Evolutionary conservation across 2,888 invertebrate genomes (phyloP), one percentile per base, ranked within the genome.

Genomic region (Lucinisca nassula): DNA sequence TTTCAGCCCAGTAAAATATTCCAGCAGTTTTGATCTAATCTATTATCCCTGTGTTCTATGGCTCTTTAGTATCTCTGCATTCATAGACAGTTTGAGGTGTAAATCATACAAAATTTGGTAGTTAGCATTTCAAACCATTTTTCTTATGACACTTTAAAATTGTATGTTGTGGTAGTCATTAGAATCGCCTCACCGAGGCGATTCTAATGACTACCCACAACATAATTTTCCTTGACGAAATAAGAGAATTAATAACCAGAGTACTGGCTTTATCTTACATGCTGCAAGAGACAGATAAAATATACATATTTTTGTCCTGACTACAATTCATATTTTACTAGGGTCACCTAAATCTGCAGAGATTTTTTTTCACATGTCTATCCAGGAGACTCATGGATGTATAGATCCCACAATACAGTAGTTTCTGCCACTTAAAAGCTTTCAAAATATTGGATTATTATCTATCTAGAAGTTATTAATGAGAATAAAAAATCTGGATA

Each of bases 11-110:
- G 1, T 17, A 67, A 8, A 67, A 6, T 67, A 24, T 14, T 61
- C 61, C 61, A 61, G 27, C 61, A n/a, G 27, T 67, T 67, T 17
- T 35, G 67, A 67, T 67, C 35, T 67, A 67, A 35, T 67, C 67
- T 67, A 35, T 35, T 21, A 35, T 21, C 67, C 32, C 35, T 8
- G 24, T 51, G 51, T 10, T 51, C 17, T 51, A 21, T 51, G 51
- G 21, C 21, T 58, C 27, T 21, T 27, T 58, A 21, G 58, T 27
- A 58, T 4, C 58, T 58, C 27, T n/a, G 21, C 58, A 58, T 58
- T 58, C 58, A 58, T 58, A 58, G 58, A 58, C 58, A 58, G 58
- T 27, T 58, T n/a, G n/a, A n/a, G n/a, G n/a, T n/a, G n/a, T n/a
- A n/a, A n/a, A n/a, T n/a, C n/a, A n/a, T n/a, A n/a, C n/a, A n/a